Conservation (phyloP, 2,113 vertebrate genomes). For the Nanger granti region DNA sequence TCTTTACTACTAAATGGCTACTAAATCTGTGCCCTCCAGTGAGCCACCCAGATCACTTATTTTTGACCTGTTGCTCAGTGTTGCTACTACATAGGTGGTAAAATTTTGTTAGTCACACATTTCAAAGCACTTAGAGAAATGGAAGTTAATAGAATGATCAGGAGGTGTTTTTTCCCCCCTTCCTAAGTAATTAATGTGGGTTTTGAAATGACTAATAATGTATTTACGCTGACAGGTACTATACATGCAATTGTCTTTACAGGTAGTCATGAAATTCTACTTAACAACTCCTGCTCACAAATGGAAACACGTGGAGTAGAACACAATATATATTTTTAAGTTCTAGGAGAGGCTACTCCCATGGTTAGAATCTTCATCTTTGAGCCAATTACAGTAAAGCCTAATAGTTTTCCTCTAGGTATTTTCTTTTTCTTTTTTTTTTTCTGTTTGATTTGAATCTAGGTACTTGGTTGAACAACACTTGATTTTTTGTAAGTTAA, state of each 20-base stretch:
- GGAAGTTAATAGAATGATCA: conserved; percentile 29
- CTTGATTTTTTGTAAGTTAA: conserved; percentile 27
- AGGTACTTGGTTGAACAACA: conserved; percentile 1
- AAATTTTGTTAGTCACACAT: conserved; percentile 48
- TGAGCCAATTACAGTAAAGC: background rate
- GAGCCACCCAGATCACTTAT: conserved; percentile 27
- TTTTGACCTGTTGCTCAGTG: conserved; percentile 49
- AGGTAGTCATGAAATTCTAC: background rate
- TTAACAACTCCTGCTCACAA: background rate
- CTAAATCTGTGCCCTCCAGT: conserved; percentile 20
- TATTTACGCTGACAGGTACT: background rate
- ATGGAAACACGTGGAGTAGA: background rate
- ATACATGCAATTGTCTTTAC: background rate
- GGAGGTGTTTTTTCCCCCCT: background rate
- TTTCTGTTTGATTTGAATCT: conserved; percentile 6
- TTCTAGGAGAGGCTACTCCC: background rate
- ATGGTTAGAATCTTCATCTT: conserved; percentile 19
- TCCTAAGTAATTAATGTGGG: background rate
- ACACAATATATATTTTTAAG: conserved; percentile 17
- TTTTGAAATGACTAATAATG: conserved; percentile 27
- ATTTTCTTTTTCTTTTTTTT: background rate
- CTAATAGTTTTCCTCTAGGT: background rate
- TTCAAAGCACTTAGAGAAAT: conserved; percentile 26
- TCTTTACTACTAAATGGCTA: conserved; percentile 28
- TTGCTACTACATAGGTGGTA: conserved; percentile 26